Conservation (phyloP, 1,140 invertebrate species). For the Cotesia typhae region DNA sequence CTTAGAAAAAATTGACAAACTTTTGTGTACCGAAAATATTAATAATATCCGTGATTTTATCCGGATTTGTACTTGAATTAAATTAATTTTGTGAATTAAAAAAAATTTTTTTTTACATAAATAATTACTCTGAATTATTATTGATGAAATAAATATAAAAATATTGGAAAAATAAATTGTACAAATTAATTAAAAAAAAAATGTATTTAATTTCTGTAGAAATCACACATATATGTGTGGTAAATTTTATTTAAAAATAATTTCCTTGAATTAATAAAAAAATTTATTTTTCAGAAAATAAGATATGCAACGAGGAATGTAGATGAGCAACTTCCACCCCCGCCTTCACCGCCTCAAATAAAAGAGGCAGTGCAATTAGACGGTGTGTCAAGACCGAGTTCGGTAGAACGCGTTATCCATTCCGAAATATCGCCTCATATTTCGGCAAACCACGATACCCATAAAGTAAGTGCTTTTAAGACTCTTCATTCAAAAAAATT, state of each 20-base stretch:
- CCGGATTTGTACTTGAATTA: no score
- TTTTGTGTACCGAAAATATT: slow-evolving; percentile 63
- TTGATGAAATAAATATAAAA: no score
- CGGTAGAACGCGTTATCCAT: slow-evolving; percentile 55
- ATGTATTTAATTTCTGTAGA: no score
- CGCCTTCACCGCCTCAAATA: slow-evolving; percentile 66
- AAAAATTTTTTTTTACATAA: no score
- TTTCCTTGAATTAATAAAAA: background rate
- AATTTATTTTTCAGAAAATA: slow-evolving; percentile 63
- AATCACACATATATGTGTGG: no score
- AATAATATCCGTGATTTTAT: no score
- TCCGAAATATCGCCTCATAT: slow-evolving; percentile 50
- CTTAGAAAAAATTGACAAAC: background rate
- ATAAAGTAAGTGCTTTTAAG: slow-evolving; percentile 49
- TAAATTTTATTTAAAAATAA: background rate
- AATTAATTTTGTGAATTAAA: no score
- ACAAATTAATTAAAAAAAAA: no score
- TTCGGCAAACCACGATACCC: slow-evolving; percentile 45
- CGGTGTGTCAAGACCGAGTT: slow-evolving; percentile 55
- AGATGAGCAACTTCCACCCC: slow-evolving; percentile 68
- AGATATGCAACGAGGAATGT: slow-evolving; percentile 58
- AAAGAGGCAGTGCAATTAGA: slow-evolving; percentile 59
- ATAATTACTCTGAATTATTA: no score
- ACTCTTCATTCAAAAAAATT: background rate
- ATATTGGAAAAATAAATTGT: no score